Base-by-base conservation (phyloP, 2,113 vertebrate species). In the Serilophus lunatus region DNA sequence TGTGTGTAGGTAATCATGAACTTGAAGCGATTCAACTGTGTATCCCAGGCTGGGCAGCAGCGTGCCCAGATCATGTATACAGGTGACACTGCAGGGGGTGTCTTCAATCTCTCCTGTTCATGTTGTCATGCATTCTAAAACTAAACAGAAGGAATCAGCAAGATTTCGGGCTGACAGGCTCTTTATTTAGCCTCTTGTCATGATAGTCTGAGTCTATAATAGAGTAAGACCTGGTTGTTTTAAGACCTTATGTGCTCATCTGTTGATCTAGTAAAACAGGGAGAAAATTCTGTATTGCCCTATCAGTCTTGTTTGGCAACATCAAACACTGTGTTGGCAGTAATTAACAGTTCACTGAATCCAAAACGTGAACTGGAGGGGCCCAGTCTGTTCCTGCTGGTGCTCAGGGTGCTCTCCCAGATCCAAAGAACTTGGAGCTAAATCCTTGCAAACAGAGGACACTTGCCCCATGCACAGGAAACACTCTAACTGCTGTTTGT, bases 371-470 rank as follows among this genome's bases (percentile, higher is more conserved):
- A 56, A 63, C 40, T 66, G 36, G 63, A 72, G 61, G 10, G 20
- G 60, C 33, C 33, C 0, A 2, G 50, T 24, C 76, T 71, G 18
- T 44, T 3, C 4, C 47, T 79, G 75, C 10, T 2, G 2, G 5
- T 17, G 50, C 24, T 63, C 53, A 49, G 22, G 40, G 29, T 6
- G 2, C 31, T 61, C 24, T 53, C 35, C 49, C 38, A 78, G 53
- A 89, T 26, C 15, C 0, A 1, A 25, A 54, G 63, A 59, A 22
- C 8, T 0, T 0, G 51, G 26, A 82, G 31, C 25, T 0, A 0
- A 68, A 88, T 38, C 44, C 14, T 16, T 56, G 29, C 18, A n/a
- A 42, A 69, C 13, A 54, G 60, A 54, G 35, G 12, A n/a, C 0
- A 0, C 1, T 1, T 81, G 42, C 17, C 28, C 20, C 36, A 6